Evolutionary conservation across 2,113 vertebrate species (phyloP).

Genomic region (Nesoenas mayeri): DNA sequence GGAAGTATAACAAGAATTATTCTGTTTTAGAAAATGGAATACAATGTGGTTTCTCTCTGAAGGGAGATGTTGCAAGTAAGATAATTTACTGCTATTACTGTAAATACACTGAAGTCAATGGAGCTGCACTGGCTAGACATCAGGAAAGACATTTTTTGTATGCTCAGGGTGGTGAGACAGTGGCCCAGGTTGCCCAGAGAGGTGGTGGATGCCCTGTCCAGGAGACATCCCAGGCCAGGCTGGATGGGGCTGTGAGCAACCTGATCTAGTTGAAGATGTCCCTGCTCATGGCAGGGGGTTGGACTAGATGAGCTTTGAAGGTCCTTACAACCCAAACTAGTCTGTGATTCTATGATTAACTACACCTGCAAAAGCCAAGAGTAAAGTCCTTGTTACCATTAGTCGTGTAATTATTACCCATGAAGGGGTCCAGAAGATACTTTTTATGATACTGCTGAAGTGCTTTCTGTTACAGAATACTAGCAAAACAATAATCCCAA

Average conservation of each 20-base stretch:
- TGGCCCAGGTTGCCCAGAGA: too few relatives aligned
- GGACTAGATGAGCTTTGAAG: too few relatives aligned
- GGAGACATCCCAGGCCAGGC: too few relatives aligned
- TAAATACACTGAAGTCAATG: background rate
- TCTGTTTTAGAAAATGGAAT: background rate
- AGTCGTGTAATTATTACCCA: constrained; percentile 1
- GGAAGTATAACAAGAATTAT: background rate
- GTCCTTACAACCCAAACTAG: too few relatives aligned
- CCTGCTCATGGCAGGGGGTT: too few relatives aligned
- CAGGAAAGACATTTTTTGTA: too few relatives aligned
- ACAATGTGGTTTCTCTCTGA: background rate
- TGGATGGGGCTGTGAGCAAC: too few relatives aligned
- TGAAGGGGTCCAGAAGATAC: background rate
- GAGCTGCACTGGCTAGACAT: background rate
- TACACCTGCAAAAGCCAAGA: background rate
- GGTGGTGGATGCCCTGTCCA: too few relatives aligned
- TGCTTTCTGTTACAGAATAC: background rate
- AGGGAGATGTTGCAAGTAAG: background rate
- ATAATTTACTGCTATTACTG: background rate
- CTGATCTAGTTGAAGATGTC: too few relatives aligned
- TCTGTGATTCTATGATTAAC: too few relatives aligned
- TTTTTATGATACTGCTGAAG: background rate
- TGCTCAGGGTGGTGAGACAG: too few relatives aligned
- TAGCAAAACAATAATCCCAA: background rate
- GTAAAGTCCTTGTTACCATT: background rate